These are phyloP conservation scores for Trachops cirrhosus DNA, from an alignment of 2,797 vertebrate species.

Conservation along the genomic window DNA sequence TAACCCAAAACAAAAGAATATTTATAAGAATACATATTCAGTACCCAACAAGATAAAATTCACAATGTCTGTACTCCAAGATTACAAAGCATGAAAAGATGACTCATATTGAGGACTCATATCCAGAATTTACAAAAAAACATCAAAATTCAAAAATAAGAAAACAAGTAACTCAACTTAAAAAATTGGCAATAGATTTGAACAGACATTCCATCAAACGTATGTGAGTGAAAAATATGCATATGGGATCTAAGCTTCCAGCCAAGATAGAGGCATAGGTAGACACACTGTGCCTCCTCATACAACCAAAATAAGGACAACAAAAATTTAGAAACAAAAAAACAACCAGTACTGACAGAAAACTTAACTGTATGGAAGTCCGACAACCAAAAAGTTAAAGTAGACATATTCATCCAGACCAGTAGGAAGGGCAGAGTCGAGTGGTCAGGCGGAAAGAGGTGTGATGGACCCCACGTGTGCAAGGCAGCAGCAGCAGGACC, in stretches of 20 bases:
- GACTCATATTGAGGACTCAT: background rate
- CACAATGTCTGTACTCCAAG: background rate
- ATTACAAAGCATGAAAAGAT: background rate
- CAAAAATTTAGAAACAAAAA: too few species aligned
- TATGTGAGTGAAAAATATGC: background rate
- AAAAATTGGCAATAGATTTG: background rate
- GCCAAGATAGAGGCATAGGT: too few species aligned
- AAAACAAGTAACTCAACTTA: background rate
- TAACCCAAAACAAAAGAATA: background rate
- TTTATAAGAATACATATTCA: background rate
- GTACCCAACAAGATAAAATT: background rate
- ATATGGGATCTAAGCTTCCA: background rate
- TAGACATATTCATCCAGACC: too few species aligned
- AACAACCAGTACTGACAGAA: too few species aligned
- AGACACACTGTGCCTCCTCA: too few species aligned
- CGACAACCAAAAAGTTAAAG: too few species aligned
- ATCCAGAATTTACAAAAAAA: slow-evolving; percentile 21
- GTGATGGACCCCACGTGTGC: too few species aligned
- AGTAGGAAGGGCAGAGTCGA: too few species aligned
- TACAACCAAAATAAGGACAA: too few species aligned
- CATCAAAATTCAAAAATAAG: slow-evolving; percentile 19
- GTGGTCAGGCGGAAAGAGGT: too few species aligned
- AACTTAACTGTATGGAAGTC: too few species aligned
- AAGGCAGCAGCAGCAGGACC: too few species aligned
- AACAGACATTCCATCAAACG: slow-evolving; percentile 7